Evolutionary conservation across 2,113 vertebrate species (phyloP), one percentile per base, ranked within the genome.

Genomic region (Gymnarchus niloticus): DNA sequence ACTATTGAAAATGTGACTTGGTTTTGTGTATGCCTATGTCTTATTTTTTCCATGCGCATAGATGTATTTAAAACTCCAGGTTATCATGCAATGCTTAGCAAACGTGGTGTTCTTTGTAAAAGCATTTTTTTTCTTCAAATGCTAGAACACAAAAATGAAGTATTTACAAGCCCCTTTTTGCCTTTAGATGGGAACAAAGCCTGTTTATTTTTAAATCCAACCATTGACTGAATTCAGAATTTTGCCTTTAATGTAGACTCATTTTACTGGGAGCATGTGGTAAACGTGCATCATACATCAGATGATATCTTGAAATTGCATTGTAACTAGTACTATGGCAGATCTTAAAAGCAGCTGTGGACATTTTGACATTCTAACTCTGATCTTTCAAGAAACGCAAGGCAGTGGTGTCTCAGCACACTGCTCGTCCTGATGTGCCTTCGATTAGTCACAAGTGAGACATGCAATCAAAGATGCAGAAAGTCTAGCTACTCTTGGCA

Each of bases 261-360:
- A 37, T 44, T 21, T 25, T 49, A 28, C 69, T 33, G 37, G 37
- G n/a, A 78, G 77, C 21, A 19, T 25, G 48, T 25, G 77, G 48
- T 48, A 81, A 51, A 81, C 65, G 19, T 78, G 56, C n/a, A 82
- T 82, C 80, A 37, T 78, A 82, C n/a, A 82, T 82, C 80, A 52
- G 49, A 81, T 52, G 76, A 21, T 25, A 81, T 81, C 19, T 28
- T 81, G 25, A 41, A 54, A 81, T 54, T 81, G n/a, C 49, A 77
- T 12, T 25, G 1, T 77, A 17, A 48, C 23, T 33, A 17, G 25
- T 3, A 4, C 25, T 6, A 2, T 9, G 25, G 25, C 5, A 54
- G 10, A 14, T 49, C 21, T 81, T 21, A 33, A 52, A 56, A 54
- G n/a, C 48, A 56, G 28, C 48, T 82, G 14, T 0, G 49, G 80